Percentiles rank a stretch among this genome's conserved stretches.
Conservation (phyloP, 2,888 invertebrate genomes). For the Calliopum simillimum region DNA sequence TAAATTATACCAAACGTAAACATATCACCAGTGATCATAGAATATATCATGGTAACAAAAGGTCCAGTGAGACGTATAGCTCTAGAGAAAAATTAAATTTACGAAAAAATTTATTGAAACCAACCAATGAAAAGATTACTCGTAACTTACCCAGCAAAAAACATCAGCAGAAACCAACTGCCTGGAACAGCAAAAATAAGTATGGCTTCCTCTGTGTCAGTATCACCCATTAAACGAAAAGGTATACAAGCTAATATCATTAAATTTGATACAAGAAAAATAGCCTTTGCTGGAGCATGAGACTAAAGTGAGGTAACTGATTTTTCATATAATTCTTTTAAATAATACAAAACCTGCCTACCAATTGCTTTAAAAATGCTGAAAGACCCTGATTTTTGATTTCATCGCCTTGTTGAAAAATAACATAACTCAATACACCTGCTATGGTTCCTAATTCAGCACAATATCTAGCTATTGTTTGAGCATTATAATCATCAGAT, state of each 20-base stretch:
- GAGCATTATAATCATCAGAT: conserved; percentile 65
- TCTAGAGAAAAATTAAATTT: conserved; percentile 69
- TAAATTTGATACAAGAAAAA: conserved; percentile 92
- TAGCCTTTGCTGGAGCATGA: conserved; percentile 93
- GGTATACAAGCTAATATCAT: conserved; percentile 91
- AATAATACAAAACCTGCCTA: conserved; percentile 58
- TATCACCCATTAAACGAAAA: conserved; percentile 79
- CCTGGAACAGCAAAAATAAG: conserved; percentile 93
- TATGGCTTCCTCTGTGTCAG: conserved; percentile 89
- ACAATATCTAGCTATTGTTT: conserved; percentile 73
- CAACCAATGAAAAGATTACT: background rate
- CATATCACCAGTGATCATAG: conserved; percentile 99
- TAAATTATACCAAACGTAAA: conserved; percentile 98
- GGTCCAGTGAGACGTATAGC: conserved; percentile 96
- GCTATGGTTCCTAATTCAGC: conserved; percentile 88
- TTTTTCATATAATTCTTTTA: background rate
- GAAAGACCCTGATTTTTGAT: conserved; percentile 92
- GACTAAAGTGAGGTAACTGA: conserved; percentile 71
- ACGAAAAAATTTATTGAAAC: background rate
- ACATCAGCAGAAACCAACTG: conserved; percentile 97
- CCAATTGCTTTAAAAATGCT: conserved; percentile 92
- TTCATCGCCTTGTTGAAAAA: conserved; percentile 94
- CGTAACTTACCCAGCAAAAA: conserved; percentile 91
- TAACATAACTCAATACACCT: conserved; percentile 88
- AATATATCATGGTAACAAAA: conserved; percentile 99